Evolutionary conservation across 92 coral and sea anemone species (phyloP).

Genomic region (Epizoanthus scotinus): DNA sequence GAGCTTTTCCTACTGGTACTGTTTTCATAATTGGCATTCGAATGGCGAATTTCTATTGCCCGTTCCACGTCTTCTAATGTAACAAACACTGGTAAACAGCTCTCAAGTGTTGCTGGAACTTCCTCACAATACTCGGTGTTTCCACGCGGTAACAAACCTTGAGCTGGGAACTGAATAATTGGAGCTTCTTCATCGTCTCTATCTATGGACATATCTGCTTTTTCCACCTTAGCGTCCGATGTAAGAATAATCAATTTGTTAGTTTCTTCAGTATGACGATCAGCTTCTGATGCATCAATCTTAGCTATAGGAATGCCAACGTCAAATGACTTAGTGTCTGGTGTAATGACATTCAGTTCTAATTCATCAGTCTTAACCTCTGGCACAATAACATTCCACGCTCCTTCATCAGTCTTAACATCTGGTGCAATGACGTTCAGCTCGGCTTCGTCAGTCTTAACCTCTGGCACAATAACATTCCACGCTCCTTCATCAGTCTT

Average conservation of each 20-base stretch:
- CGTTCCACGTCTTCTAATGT: slow-evolving; percentile 5
- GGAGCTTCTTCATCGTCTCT: background rate
- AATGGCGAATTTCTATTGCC: background rate
- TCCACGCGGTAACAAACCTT: background rate
- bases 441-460: background rate
- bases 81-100: slow-evolving; percentile 5
- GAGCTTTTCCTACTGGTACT: background rate
- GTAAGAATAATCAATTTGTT: background rate
- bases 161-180: background rate
- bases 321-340: background rate
- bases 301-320: background rate
- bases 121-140: background rate
- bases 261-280: background rate
- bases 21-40: too few relatives aligned
- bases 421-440: background rate
- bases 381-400: background rate
- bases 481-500: background rate
- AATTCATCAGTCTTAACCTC: background rate
- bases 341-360: background rate
- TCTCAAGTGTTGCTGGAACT: background rate
- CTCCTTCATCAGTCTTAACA: background rate
- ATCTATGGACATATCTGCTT: background rate
- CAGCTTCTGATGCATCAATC: slow-evolving; percentile 5
- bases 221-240: background rate
- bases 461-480: background rate